Evolutionary conservation across 2,113 vertebrate genomes (phyloP).

Genomic region (Sterna hirundo): DNA sequence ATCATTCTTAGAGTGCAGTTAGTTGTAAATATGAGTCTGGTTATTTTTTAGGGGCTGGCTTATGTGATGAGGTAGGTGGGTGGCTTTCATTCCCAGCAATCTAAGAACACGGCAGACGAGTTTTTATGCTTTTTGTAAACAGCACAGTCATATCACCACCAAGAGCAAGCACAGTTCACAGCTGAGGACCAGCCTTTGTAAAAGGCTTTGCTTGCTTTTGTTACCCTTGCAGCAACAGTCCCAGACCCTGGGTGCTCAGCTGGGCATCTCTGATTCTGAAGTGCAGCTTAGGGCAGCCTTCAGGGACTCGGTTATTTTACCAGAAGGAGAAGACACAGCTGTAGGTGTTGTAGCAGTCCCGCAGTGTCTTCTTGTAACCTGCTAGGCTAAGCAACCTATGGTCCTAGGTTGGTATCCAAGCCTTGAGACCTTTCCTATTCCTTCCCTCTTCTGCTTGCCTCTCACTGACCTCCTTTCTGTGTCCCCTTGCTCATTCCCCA

Average conservation of each 20-base stretch:
- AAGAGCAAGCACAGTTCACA: not conserved
- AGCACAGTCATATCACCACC: not conserved
- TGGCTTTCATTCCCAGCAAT: not conserved
- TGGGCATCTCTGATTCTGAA: not conserved
- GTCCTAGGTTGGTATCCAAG: not conserved
- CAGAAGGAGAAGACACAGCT: not conserved
- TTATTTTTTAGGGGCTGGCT: not conserved
- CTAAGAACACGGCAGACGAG: fast-evolving
- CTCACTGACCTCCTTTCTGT: too few species aligned
- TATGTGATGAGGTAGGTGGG: not conserved
- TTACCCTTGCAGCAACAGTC: not conserved
- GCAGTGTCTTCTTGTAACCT: not conserved
- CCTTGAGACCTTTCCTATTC: fast-evolving
- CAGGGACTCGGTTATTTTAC: not conserved
- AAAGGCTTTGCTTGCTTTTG: not conserved
- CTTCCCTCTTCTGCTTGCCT: not conserved
- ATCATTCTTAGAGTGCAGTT: constrained; percentile 10
- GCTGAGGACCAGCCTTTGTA: not conserved
- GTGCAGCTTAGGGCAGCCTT: not conserved
- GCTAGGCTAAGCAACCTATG: not conserved
- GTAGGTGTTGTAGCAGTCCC: not conserved
- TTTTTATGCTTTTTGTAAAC: not conserved
- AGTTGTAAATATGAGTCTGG: not conserved
- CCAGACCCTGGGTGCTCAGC: not conserved
- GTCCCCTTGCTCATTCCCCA: not conserved